A percentile compares a stretch with the other conserved stretches of the same genome.
These are phyloP conservation scores for Bambusicola thoracicus DNA, from an alignment of 2,113 vertebrate species.

Conservation along the genomic window DNA sequence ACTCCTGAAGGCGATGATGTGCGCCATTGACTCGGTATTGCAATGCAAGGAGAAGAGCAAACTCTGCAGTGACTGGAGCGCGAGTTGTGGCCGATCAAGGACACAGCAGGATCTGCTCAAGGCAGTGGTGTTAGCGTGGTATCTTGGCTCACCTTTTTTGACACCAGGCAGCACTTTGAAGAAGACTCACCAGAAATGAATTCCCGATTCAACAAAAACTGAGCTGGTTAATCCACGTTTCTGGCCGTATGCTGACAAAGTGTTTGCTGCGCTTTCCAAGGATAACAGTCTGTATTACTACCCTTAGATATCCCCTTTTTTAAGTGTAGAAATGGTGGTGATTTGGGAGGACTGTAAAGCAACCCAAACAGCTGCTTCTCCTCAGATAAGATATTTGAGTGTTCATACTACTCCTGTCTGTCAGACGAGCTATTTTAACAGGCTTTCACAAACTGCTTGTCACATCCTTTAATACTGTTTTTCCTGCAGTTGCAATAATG, in stretches of 20 bases:
- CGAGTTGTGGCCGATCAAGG: background rate
- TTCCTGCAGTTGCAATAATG: background rate
- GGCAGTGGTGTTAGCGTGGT: background rate
- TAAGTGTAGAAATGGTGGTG: background rate
- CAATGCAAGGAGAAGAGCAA: background rate
- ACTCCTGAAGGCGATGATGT: background rate
- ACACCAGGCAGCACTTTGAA: background rate
- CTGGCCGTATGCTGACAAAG: background rate
- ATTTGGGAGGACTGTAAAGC: slow-evolving; percentile 6
- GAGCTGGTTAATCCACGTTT: background rate
- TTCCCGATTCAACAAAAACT: background rate
- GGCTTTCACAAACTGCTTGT: slow-evolving; percentile 19
- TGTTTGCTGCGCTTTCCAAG: slow-evolving; percentile 9
- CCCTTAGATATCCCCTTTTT: background rate
- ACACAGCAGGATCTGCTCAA: background rate
- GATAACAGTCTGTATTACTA: slow-evolving; percentile 3
- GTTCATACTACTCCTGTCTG: slow-evolving; percentile 12
- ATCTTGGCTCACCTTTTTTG: background rate
- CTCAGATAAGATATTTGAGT: slow-evolving; percentile 61
- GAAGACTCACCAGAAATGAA: background rate
- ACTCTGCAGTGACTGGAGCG: background rate
- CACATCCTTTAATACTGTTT: slow-evolving; percentile 22
- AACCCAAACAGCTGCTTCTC: slow-evolving; percentile 54
- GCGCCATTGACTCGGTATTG: background rate
- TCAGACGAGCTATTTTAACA: slow-evolving; percentile 15